Evolutionary conservation across 2,113 vertebrate species (phyloP), one percentile per base, ranked within the genome.

Genomic region (Stomatorhinus ivindoensis): DNA sequence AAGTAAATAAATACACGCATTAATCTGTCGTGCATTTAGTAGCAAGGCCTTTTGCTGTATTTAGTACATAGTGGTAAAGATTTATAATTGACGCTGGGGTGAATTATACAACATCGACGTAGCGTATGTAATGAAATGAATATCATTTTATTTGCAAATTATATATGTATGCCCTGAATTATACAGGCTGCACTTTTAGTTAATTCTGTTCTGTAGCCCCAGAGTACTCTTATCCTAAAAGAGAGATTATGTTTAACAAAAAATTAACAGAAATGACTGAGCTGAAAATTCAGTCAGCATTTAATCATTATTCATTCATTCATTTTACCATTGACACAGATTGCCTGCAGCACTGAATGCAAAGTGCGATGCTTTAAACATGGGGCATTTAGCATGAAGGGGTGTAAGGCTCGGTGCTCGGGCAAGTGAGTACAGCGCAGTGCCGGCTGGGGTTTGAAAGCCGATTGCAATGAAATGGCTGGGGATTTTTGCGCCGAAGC

Each of bases 401-500:
- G 17, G 4, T 47, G 44, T 46, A 47, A 53, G 27, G 47, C 85
- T 53, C 21, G 13, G 50, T 13, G 2, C n/a, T 50, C 19, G 27
- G 46, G 8, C 42, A 44, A 19, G 31, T 11, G 31, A 4, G 31
- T 47, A 19, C 31, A 10, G 53, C 31, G 35, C 24, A 44, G 24
- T 24, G 50, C 21, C 11, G 24, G 27, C 76, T 83, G 47, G 6
- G 42, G 8, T 76, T 35, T 44, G n/a, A 39, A 24, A 76, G 24
- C 46, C 27, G 6, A 84, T 24, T 83, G 47, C 19, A 88, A 88
- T 88, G 69, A 88, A 48, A 88, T 48, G 1, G 19, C 48, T 5
- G 6, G 73, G 61, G 39, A 69, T 4, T 11, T 42, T 55, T 27
- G 89, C 85, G 88, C 65, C 90, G 80, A 90, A 53, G 89, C 80